Base-by-base conservation (phyloP, 2,797 vertebrate genomes). In the Simalia tracyae region DNA sequence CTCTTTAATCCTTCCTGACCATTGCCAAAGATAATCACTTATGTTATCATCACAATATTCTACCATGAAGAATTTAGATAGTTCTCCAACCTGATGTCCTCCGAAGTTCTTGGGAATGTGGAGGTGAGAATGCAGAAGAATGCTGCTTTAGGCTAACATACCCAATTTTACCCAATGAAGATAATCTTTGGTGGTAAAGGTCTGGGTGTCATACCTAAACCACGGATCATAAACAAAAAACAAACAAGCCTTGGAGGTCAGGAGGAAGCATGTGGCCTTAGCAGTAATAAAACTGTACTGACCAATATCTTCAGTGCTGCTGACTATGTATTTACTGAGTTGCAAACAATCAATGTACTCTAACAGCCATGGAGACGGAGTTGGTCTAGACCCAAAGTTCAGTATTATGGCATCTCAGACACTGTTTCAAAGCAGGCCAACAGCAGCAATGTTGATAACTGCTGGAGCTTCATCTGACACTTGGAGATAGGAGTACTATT, bases 371-470 rank as follows among this genome's bases (percentile, higher is more conserved):
- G 31, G 63, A 81, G 81, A 59, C 84, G 22, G 26, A 60, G 42
- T 86, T 91, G 63, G 92, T 68, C 0, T 17, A 81, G 31, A 86
- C 10, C 26, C 68, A 95, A 93, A 85, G 4, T 26, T 56, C 85
- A 57, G 54, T 56, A 36, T 3, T 2, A 22, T 9, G 87, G 63
- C 59, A 87, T 64, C 46, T 86, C 59, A 84, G 24, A 87, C 46
- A 57, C 42, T 57, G 56, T 10, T 42, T 89, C 57, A 31, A 81
- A 84, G 31, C 31, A 57, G 24, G 59, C 89, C 31, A 59, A 1
- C 0, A 31, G 63, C 72, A 9, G 26, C 76, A 90, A 5, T 84
- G 90, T 94, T 93, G 54, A 94, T 31, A 94, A 94, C 26, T 1
- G 84, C 66, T 92, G 87, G 36, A 94, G 92, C 86, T 84, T 28